phyloP scores from a whole-genome alignment of 2,113 vertebrate genomes.

The Thermophis baileyi region DNA sequence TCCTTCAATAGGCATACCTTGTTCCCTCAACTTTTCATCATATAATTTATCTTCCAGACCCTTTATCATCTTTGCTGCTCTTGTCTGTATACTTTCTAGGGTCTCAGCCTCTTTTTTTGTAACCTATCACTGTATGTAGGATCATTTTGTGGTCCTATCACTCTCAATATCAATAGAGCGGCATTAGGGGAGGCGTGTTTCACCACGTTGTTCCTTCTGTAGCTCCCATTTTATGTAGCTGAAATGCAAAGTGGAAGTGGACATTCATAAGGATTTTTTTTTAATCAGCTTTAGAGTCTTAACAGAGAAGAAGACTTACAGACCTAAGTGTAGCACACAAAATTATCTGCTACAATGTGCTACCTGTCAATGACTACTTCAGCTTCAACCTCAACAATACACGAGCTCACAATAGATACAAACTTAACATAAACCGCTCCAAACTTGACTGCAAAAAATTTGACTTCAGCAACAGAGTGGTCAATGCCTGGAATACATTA shows the following conservation, averaged over 20 bases:
- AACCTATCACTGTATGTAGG: too few species aligned
- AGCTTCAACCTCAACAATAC: too few species aligned
- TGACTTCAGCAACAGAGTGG: too few species aligned
- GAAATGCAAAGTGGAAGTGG: background rate
- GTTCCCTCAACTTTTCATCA: background rate
- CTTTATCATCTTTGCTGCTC: background rate
- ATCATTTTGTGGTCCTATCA: background rate
- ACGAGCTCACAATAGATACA: too few species aligned
- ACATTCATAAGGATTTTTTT: background rate
- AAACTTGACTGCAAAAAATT: too few species aligned
- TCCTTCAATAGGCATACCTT: background rate
- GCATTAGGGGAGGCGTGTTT: background rate
- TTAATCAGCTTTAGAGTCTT: constrained; percentile 21
- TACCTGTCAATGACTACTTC: too few species aligned
- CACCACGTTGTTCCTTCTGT: background rate
- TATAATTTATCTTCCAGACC: background rate
- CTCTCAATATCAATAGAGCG: background rate
- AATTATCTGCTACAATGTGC: too few species aligned
- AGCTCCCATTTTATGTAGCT: background rate
- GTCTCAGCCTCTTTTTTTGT: background rate
- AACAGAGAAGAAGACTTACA: constrained; percentile 41
- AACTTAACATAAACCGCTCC: too few species aligned
- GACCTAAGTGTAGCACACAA: too few species aligned
- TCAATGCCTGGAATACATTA: too few species aligned
- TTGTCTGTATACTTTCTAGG: background rate